Conservation (phyloP, 2,888 invertebrate species). For the Desoria tigrina region DNA sequence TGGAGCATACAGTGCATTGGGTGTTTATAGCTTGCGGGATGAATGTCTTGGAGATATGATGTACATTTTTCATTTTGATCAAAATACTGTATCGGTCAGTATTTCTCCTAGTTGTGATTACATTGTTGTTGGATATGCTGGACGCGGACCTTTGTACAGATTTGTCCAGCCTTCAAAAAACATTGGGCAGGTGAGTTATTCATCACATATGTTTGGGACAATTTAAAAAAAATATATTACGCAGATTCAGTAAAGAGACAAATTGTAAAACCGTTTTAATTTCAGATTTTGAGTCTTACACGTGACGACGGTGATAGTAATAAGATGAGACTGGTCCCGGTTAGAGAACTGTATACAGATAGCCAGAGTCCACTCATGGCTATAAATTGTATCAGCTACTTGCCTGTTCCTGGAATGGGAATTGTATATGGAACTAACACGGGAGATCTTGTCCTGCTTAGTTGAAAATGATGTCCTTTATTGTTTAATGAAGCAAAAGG, state of each 20-base stretch:
- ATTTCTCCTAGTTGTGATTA: constrained; percentile 52
- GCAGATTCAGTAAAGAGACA: not conserved
- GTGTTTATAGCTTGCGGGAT: constrained; percentile 48
- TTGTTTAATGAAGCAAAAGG: too few relatives aligned
- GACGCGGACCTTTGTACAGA: constrained; percentile 51
- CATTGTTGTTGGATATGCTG: constrained; percentile 52
- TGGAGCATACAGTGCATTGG: constrained; percentile 50
- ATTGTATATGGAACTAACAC: constrained; percentile 52
- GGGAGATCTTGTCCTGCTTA: constrained; percentile 48
- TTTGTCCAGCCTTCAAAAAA: constrained; percentile 49
- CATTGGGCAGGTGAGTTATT: constrained; percentile 46
- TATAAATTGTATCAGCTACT: constrained; percentile 53
- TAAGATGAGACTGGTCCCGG: constrained; percentile 42
- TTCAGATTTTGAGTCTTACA: constrained; percentile 47
- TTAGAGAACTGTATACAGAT: constrained; percentile 51
- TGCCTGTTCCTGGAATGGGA: constrained; percentile 51
- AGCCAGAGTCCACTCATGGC: constrained; percentile 48
- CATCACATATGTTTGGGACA: too few relatives aligned
- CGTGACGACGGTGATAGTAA: constrained; percentile 36
- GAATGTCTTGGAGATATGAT: constrained; percentile 49
- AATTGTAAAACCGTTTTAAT: not conserved
- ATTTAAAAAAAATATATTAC: not conserved
- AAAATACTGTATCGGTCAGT: constrained; percentile 52
- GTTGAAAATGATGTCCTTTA: too few relatives aligned
- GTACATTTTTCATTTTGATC: constrained; percentile 51